Conservation (phyloP, 2,113 vertebrate genomes). For the Phalacrocorax aristotelis region DNA sequence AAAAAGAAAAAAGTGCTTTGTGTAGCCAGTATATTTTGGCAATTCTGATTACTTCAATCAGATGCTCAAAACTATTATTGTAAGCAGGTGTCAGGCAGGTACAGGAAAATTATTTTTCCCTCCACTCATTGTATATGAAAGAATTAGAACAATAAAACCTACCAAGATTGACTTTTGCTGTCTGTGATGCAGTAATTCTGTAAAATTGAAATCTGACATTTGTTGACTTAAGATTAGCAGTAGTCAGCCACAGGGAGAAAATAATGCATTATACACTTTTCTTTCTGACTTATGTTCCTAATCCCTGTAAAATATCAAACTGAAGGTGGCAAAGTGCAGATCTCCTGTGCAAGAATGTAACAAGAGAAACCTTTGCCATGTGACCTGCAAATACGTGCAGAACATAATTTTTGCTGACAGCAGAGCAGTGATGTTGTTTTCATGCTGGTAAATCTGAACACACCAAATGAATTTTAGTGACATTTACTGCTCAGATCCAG, state of each 20-base stretch:
- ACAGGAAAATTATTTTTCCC: neutral
- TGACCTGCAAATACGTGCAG: neutral
- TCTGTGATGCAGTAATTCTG: conserved; percentile 40
- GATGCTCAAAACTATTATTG: neutral
- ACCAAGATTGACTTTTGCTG: neutral
- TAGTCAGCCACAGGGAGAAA: neutral
- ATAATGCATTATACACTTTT: conserved; percentile 28
- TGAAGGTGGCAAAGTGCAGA: conserved; percentile 57
- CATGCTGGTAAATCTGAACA: conserved; percentile 10
- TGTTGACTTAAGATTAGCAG: conserved; percentile 62
- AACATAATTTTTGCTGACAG: conserved; percentile 58
- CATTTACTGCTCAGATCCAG: conserved; percentile 34
- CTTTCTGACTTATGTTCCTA: conserved; percentile 47
- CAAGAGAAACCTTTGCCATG: neutral
- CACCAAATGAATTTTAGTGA: conserved; percentile 57
- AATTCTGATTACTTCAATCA: neutral
- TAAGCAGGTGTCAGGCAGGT: neutral
- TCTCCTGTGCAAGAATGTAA: neutral
- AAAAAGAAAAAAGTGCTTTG: neutral
- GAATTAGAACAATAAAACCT: conserved; percentile 38
- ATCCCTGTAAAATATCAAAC: conserved; percentile 64
- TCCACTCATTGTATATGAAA: neutral
- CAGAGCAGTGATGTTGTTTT: neutral
- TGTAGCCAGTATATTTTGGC: neutral
- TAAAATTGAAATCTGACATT: conserved; percentile 66